phyloP scores from a whole-genome alignment of 1,140 invertebrate genomes.

The Trichogramma pretiosum region DNA sequence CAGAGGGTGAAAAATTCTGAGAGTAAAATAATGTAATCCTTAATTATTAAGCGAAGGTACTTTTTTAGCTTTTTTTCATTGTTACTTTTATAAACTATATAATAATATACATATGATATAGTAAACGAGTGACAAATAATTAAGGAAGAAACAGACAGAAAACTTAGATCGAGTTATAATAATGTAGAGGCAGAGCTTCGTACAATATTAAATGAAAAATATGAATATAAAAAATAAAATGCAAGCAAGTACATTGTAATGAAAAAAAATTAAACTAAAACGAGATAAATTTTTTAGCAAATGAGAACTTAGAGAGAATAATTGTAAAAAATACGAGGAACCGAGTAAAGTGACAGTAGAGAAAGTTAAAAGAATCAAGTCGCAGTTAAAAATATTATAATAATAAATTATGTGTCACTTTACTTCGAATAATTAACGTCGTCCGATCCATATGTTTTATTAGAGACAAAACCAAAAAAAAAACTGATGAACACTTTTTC shows the following conservation, averaged over 20 bases:
- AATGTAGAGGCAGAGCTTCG: constrained; percentile 17
- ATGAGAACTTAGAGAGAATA: constrained; percentile 1
- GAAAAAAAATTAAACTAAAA: too few species aligned
- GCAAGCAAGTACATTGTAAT: constrained; percentile 8
- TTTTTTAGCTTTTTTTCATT: constrained; percentile 9
- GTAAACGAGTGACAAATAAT: constrained; percentile 17
- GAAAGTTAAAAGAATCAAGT: constrained; percentile 7
- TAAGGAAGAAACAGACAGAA: constrained; percentile 8
- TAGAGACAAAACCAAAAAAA: background rate
- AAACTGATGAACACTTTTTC: constrained; percentile 4
- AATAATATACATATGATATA: constrained; percentile 6
- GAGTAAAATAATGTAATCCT: constrained; percentile 1
- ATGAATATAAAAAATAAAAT: constrained; percentile 13
- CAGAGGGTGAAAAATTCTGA: background rate
- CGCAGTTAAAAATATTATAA: constrained; percentile 8
- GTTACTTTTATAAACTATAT: constrained; percentile 12
- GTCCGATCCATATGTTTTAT: too few species aligned
- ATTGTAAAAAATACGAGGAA: constrained; percentile 11
- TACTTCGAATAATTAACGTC: background rate
- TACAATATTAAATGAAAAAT: constrained; percentile 5
- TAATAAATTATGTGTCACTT: background rate
- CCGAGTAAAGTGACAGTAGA: constrained; percentile 11
- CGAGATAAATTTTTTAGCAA: too few species aligned
- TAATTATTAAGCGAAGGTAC: background rate
- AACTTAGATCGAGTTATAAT: constrained; percentile 8